Evolutionary conservation across 2,113 vertebrate species (phyloP), one percentile per base, ranked within the genome.

Genomic region (Cololabis saira): DNA sequence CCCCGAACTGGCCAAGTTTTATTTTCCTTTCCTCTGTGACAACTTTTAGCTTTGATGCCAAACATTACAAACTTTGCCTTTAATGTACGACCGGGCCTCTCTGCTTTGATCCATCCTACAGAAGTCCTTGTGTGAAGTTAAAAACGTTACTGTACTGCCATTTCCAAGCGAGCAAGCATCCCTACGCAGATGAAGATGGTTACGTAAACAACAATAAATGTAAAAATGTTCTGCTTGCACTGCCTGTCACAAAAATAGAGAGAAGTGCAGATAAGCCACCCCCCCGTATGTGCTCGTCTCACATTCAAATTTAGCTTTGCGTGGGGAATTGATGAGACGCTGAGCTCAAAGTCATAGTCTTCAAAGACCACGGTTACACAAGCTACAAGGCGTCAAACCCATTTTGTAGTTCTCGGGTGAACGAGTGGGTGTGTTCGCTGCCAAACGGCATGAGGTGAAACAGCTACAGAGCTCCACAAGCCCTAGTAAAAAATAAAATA

Each of bases 281-380:
- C 82, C 82, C 82, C 81, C 71, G 62, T 55, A 61, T 73, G 82
- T 18, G 76, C 79, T 75, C 64, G 65, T 77, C 71, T 82, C 71
- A 78, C 64, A 84, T 86, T 89, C 83, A 86, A 78, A 90, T 87
- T 77, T 84, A 85, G 83, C 84, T 86, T 77, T 82, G 86, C 74
- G 67, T 76, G 74, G 87, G 88, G 86, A 89, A 90, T 87, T 87
- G 87, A 90, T 90, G 86, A 88, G 84, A 86, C 86, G 80, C 83
- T 73, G 72, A 64, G 80, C 86, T 89, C 86, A 88, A 85, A 89
- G 87, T 78, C 70, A 78, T 71, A 81, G 78, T 80, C 86, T 90
- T 91, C 89, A 91, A 91, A 90, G 84, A 41, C 63, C n/a, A 0
- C 3, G 72, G 80, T 90, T 90, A 81, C 80, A 85, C 89, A 88